Evolutionary conservation across 2,797 vertebrate genomes (phyloP).

Genomic region (Rhinogobio ventralis): DNA sequence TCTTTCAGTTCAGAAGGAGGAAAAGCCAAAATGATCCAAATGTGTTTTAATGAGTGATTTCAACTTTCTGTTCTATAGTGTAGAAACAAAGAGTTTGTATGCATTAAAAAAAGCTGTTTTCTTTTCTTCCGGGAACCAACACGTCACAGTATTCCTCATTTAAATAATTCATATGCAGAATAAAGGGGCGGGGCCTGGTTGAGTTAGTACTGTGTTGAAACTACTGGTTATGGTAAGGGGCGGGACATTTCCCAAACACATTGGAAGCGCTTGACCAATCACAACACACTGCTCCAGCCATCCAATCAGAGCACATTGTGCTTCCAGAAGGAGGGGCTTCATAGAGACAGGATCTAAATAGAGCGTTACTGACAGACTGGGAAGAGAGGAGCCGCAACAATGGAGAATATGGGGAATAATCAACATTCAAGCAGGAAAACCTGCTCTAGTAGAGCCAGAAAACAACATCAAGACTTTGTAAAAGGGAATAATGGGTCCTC

Average conservation of each 20-base stretch:
- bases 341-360: background rate
- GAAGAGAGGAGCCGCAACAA: background rate
- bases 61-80: background rate
- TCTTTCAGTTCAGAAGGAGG: background rate
- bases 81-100: background rate
- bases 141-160: background rate
- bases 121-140: background rate
- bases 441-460: background rate
- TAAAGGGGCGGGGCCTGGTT: background rate
- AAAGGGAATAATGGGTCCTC: background rate
- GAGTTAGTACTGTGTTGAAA: background rate
- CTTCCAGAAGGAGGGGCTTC: background rate
- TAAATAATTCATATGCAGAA: rapidly evolving
- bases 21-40: background rate
- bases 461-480: background rate
- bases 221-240: background rate
- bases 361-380: background rate
- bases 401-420: background rate
- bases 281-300: background rate
- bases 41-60: background rate
- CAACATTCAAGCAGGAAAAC: background rate
- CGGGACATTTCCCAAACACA: background rate
- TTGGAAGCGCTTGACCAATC: too few relatives aligned
- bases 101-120: background rate
- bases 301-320: background rate